These are phyloP conservation scores for Pecten maximus DNA, from an alignment of 2,888 invertebrate genomes.

Conservation along the genomic window DNA sequence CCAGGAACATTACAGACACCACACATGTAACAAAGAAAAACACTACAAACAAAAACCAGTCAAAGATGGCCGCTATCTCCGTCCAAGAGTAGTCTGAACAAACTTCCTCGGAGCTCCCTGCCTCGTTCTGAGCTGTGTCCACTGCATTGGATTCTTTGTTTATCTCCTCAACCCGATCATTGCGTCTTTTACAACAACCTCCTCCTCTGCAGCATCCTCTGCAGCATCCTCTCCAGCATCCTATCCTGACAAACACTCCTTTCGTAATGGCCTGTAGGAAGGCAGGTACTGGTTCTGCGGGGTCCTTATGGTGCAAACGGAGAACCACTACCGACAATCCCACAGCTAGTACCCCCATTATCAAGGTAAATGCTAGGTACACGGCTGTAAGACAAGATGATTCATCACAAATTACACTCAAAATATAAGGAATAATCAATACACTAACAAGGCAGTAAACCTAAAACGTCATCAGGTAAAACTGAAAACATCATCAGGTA, in stretches of 20 bases:
- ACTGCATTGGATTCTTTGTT: background rate
- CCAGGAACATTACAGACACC: slow-evolving; percentile 31
- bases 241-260: background rate
- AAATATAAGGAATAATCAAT: no score
- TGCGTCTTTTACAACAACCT: background rate
- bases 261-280: background rate
- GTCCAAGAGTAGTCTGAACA: slow-evolving; percentile 26
- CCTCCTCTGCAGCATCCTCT: no score
- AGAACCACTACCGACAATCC: slow-evolving; percentile 39
- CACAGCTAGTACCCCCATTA: slow-evolving; percentile 38
- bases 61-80: slow-evolving; percentile 41
- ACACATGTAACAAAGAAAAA: slow-evolving; percentile 38
- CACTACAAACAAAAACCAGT: slow-evolving; percentile 43
- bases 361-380: slow-evolving; percentile 43
- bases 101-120: background rate
- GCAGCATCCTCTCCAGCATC: slow-evolving; percentile 38
- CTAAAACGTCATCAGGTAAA: no score
- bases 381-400: slow-evolving; percentile 35
- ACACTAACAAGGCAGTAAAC: no score
- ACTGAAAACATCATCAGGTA: no score
- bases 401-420: no score
- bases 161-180: background rate
- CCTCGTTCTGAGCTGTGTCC: slow-evolving; percentile 12
- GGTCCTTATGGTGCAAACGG: slow-evolving; percentile 41
- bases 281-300: slow-evolving; percentile 27